Percentiles rank a stretch among this genome's conserved stretches.
Evolutionary conservation across 1,140 invertebrate species (phyloP).

Genomic region (Heliconius eleuchia): DNA sequence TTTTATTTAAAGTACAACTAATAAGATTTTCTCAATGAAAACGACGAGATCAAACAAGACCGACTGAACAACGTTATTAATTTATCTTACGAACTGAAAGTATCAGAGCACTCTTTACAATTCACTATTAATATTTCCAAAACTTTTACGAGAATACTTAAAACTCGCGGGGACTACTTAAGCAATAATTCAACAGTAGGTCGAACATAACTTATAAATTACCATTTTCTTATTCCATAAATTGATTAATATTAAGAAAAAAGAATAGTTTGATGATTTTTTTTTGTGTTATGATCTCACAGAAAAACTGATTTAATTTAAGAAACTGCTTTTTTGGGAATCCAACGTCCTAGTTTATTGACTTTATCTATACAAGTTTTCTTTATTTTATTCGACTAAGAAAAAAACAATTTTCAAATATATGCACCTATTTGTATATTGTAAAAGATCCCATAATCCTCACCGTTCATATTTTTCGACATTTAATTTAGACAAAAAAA

Average conservation of each 20-base stretch:
- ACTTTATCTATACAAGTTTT: too few relatives aligned
- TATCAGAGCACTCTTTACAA: constrained; percentile 36
- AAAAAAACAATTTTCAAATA: too few relatives aligned
- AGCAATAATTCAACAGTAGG: constrained; percentile 34
- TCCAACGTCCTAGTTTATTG: too few relatives aligned
- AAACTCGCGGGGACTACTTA: constrained; percentile 28
- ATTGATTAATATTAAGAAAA: neutral
- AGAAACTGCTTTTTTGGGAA: too few relatives aligned
- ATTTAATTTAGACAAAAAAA: too few relatives aligned
- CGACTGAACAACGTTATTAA: constrained; percentile 27
- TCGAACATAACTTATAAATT: constrained; percentile 30
- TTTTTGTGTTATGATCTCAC: too few relatives aligned
- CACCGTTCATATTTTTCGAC: too few relatives aligned
- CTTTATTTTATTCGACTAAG: too few relatives aligned
- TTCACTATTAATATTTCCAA: constrained; percentile 39
- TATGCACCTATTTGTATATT: too few relatives aligned
- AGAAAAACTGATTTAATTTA: too few relatives aligned
- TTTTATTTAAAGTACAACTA: neutral
- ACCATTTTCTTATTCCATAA: neutral
- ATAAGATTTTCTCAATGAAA: constrained; percentile 11
- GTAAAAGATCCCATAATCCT: too few relatives aligned
- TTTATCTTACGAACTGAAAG: constrained; percentile 33
- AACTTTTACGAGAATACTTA: constrained; percentile 26
- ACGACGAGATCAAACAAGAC: constrained; percentile 25
- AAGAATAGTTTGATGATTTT: neutral